Conservation (phyloP, 1,140 invertebrate species). For the Aleiodes sp. region DNA sequence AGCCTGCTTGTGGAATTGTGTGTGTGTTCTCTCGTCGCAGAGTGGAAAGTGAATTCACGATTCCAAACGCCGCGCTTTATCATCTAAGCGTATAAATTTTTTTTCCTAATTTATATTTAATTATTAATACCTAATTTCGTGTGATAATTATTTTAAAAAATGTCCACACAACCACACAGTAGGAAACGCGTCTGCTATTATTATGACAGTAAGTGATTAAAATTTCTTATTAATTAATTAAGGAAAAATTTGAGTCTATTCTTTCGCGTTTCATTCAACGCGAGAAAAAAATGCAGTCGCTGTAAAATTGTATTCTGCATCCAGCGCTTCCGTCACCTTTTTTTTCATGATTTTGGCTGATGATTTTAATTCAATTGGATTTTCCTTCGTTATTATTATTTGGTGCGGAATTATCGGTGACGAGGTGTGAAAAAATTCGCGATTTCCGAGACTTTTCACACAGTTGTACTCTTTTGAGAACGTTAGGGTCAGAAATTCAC, state of each 20-base stretch:
- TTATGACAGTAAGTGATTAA: constrained; percentile 92
- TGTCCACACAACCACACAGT: constrained; percentile 82
- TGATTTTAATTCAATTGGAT: not conserved
- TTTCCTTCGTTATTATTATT: constrained; percentile 22
- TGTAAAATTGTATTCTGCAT: constrained; percentile 50
- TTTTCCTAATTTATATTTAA: not conserved
- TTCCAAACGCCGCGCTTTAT: too few species aligned
- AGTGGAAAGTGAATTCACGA: too few species aligned
- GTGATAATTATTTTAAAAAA: constrained; percentile 49
- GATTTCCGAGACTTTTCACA: too few species aligned
- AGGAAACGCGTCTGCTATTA: constrained; percentile 98
- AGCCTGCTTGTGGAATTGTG: too few species aligned
- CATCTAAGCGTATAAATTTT: too few species aligned
- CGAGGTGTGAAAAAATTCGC: not conserved
- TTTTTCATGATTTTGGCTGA: not conserved
- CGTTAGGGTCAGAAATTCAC: constrained; percentile 54
- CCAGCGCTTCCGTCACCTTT: constrained; percentile 4
- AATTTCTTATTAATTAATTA: constrained; percentile 25
- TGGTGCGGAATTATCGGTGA: not conserved
- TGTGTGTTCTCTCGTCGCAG: too few species aligned
- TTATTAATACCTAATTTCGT: constrained; percentile 15
- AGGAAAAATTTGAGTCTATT: not conserved
- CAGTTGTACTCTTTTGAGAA: constrained; percentile 44
- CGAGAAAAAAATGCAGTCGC: constrained; percentile 44
- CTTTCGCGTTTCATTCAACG: not conserved